phyloP scores from a whole-genome alignment of 1,140 invertebrate genomes.

The Anastrepha ludens region DNA sequence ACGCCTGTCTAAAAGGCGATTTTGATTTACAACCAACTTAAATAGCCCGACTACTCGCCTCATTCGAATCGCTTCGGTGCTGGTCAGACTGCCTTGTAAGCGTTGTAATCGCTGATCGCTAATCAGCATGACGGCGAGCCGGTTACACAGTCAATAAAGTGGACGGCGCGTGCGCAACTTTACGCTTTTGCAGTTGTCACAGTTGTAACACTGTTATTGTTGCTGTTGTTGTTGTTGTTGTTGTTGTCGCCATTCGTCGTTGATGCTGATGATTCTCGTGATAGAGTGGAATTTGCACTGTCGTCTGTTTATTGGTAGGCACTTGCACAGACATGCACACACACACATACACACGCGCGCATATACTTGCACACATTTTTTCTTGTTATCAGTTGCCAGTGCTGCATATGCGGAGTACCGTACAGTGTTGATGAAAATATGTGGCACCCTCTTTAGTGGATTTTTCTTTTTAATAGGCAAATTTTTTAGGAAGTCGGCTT shows the following conservation, averaged over 20 bases:
- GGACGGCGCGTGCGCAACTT: conserved; percentile 34
- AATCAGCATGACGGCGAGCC: conserved; percentile 29
- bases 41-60: neutral
- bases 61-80: neutral
- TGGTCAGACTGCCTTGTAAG: conserved; percentile 30
- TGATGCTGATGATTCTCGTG: conserved; percentile 28
- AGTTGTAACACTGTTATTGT: neutral
- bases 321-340: conserved; percentile 4
- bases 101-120: conserved; percentile 51
- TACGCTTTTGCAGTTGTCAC: conserved; percentile 6
- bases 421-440: too few relatives aligned
- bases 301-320: neutral
- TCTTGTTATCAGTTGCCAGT: neutral
- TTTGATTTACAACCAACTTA: conserved; percentile 49
- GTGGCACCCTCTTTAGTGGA: too few relatives aligned
- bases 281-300: conserved; percentile 38
- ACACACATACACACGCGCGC: neutral
- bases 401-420: neutral
- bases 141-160: neutral
- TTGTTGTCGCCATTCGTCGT: neutral
- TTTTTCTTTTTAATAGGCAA: too few relatives aligned
- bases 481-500: too few relatives aligned
- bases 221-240: neutral
- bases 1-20: conserved; percentile 40
- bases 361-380: neutral